These are phyloP conservation scores for Aptenodytes forsteri DNA, from an alignment of 2,113 vertebrate genomes.

Conservation along the genomic window DNA sequence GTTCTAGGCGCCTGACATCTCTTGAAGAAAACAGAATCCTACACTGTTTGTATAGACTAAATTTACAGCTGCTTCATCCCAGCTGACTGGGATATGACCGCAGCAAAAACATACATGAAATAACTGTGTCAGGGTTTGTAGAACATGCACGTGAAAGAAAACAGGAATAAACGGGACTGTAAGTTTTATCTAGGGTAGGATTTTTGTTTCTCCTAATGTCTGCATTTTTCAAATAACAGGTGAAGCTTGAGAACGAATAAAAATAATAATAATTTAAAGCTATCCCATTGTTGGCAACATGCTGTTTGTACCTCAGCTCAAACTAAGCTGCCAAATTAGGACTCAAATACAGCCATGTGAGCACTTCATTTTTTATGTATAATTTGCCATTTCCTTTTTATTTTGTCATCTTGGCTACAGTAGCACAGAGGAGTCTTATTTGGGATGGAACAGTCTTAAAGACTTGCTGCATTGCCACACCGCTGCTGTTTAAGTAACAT, in stretches of 20 bases:
- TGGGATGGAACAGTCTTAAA: neutral
- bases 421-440: neutral
- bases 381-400: conserved; percentile 47
- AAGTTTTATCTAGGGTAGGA: neutral
- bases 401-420: conserved; percentile 4
- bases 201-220: neutral
- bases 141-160: neutral
- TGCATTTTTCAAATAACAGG: neutral
- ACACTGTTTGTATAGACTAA: neutral
- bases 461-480: neutral
- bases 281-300: neutral
- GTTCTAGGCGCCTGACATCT: neutral
- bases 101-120: neutral
- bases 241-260: neutral
- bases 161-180: neutral
- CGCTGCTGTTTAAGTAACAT: conserved; percentile 41
- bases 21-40: neutral
- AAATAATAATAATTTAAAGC: neutral
- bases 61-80: neutral
- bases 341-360: neutral
- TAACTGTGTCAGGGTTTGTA: neutral
- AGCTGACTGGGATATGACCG: neutral
- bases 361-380: neutral
- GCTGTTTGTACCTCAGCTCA: neutral
- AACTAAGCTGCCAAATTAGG: neutral